phyloP scores from a whole-genome alignment of 2,888 invertebrate species.

The Drosophila dives region DNA sequence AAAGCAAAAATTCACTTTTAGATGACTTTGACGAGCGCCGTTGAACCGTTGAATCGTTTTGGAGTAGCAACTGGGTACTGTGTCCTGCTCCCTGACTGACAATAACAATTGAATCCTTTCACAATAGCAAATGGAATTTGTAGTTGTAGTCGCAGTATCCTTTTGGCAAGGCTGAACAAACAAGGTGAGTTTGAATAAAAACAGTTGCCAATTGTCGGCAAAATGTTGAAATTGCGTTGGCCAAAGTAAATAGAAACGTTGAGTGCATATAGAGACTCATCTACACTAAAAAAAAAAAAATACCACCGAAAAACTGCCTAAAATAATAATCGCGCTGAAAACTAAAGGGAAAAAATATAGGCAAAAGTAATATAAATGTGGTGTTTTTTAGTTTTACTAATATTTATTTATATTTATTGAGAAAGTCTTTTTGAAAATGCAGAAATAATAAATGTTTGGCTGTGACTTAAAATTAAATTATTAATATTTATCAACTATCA shows the following conservation, averaged over 20 bases:
- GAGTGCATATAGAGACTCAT: slow-evolving; percentile 31
- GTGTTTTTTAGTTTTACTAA: background rate
- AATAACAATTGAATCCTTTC: slow-evolving; percentile 69
- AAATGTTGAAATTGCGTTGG: slow-evolving; percentile 72
- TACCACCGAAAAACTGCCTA: background rate
- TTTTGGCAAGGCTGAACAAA: slow-evolving; percentile 73
- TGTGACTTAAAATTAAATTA: background rate
- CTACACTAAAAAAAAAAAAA: background rate
- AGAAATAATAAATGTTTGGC: background rate
- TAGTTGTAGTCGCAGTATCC: slow-evolving; percentile 44
- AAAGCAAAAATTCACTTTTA: slow-evolving; percentile 83
- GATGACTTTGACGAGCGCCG: slow-evolving; percentile 79
- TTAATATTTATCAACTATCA: background rate
- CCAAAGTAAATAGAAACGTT: slow-evolving; percentile 70
- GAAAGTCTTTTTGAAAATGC: background rate
- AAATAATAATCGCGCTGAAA: background rate
- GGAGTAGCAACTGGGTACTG: slow-evolving; percentile 30
- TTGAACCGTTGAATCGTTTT: slow-evolving; percentile 34
- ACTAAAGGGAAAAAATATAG: background rate
- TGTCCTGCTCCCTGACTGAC: slow-evolving; percentile 32
- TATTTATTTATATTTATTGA: background rate
- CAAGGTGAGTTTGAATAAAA: slow-evolving; percentile 48
- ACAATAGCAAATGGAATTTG: slow-evolving; percentile 47
- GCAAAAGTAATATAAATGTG: background rate
- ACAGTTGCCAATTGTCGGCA: slow-evolving; percentile 71